A percentile compares a stretch with the other conserved stretches of the same genome.
Conservation (phyloP, 2,797 vertebrate genomes). For the Cuniculus paca region DNA sequence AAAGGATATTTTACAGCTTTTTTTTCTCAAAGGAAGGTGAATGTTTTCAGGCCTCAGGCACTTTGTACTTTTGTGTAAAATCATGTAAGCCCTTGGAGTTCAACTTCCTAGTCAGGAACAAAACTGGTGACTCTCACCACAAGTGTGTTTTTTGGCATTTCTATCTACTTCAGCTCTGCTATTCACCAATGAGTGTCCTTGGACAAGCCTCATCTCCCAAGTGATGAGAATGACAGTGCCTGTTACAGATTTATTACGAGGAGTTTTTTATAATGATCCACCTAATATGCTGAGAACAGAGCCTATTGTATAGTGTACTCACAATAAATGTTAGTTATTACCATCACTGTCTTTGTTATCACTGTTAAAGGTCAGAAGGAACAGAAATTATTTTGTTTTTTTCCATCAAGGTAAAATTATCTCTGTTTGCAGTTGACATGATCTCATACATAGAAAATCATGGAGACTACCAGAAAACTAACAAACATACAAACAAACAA, state of each 20-base stretch:
- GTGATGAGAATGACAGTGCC: neutral
- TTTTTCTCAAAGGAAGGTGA: no score
- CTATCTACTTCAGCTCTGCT: neutral
- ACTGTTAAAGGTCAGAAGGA: neutral
- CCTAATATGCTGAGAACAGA: neutral
- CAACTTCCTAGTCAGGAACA: neutral
- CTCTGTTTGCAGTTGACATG: neutral
- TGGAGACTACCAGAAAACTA: neutral
- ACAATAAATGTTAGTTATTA: neutral
- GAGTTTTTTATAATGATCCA: neutral
- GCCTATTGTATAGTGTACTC: accelerated
- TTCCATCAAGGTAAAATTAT: neutral
- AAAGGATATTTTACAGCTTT: no score
- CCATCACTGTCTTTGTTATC: neutral
- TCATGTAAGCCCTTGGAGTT: no score
- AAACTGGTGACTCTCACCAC: neutral
- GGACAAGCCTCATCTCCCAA: neutral
- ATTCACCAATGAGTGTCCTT: neutral
- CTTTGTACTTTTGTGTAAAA: neutral
- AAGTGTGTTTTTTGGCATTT: accelerated
- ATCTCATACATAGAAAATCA: neutral
- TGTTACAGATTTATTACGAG: no score
- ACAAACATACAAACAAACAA: neutral
- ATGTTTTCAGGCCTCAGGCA: neutral
- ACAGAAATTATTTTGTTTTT: neutral